These are phyloP conservation scores for Vesta saturnalis DNA, from an alignment of 2,888 invertebrate genomes.

Conservation along the genomic window DNA sequence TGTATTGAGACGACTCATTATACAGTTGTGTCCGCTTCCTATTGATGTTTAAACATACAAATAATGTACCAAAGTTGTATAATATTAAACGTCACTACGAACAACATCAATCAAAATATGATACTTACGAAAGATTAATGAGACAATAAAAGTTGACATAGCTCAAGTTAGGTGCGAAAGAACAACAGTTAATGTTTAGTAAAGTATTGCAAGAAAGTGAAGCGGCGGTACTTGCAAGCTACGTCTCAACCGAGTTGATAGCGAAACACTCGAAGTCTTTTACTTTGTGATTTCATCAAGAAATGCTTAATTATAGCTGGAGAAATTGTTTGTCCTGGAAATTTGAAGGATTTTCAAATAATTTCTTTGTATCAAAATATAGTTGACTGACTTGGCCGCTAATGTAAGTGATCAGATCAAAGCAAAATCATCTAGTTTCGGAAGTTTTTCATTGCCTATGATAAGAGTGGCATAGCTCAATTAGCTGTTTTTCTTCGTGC, in stretches of 20 bases:
- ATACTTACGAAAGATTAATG: constrained; percentile 41
- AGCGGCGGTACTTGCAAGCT: too few species aligned
- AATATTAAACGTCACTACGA: too few species aligned
- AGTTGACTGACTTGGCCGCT: constrained; percentile 25
- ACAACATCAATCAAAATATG: too few species aligned
- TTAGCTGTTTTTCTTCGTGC: too few species aligned
- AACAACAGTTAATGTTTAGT: constrained; percentile 40
- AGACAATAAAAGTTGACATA: constrained; percentile 43
- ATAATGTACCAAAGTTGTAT: constrained; percentile 41
- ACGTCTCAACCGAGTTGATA: constrained; percentile 40
- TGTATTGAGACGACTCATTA: too few species aligned
- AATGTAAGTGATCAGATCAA: too few species aligned
- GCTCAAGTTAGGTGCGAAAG: constrained; percentile 41
- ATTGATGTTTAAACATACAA: too few species aligned
- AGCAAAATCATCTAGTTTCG: constrained; percentile 38
- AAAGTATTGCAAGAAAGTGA: too few species aligned
- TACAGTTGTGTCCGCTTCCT: too few species aligned
- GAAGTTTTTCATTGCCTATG: constrained; percentile 40
- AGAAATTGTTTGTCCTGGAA: constrained; percentile 43
- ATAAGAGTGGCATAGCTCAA: constrained; percentile 33
- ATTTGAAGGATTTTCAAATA: constrained; percentile 38
- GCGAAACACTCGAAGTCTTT: constrained; percentile 42
- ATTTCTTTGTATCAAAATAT: constrained; percentile 28
- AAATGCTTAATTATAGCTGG: constrained; percentile 40
- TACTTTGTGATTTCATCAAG: constrained; percentile 41